Base-by-base conservation (phyloP, 2,888 invertebrate species). In the Nephrotoma guestfalica region DNA sequence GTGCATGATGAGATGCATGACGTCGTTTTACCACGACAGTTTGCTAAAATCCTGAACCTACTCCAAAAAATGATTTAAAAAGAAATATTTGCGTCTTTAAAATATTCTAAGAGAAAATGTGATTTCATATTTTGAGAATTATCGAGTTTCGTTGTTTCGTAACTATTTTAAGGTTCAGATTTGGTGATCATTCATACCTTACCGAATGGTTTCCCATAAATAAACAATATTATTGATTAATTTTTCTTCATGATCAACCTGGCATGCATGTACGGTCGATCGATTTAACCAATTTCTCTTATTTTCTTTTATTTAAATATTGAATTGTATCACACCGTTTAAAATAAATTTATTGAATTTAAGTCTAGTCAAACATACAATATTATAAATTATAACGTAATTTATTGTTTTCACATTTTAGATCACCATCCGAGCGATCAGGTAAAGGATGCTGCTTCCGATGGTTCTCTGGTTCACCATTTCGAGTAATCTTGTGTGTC, bases 391-490 rank as follows among this genome's bases (percentile, higher is more conserved):
- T 57, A 9, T 18, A 41, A 84, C 9, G 41, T 84, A 3, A 41
- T 84, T 71, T 71, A 18, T 18, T 47, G n/a, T 71, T 84, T 84
- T 84, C 0, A 83, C n/a, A 47, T 71, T n/a, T n/a, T 88, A 92
- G 91, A 89, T 91, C 92, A 88, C 91, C 92, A 88, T 92, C 91
- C 87, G 91, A 92, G 89, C 90, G 92, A 87, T 91, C 91, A 87
- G 91, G 91, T 86, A 92, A 92, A 88, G 91, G 91, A 87, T 92
- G 91, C 88, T 92, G 91, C 87, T 91, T 91, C 87, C 91, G 91
- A 89, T 92, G 92, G 91, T 91, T 92, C 88, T 90, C 91, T 45
- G 91, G 91, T 83, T 91, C 91, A 86, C 91, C 91, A 86, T 88
- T 92, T 88, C 90, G 91, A 85, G 91, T 91, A 85, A 89, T 92